phyloP scores from a whole-genome alignment of 2,888 invertebrate genomes.

The Philereme vetulata region DNA sequence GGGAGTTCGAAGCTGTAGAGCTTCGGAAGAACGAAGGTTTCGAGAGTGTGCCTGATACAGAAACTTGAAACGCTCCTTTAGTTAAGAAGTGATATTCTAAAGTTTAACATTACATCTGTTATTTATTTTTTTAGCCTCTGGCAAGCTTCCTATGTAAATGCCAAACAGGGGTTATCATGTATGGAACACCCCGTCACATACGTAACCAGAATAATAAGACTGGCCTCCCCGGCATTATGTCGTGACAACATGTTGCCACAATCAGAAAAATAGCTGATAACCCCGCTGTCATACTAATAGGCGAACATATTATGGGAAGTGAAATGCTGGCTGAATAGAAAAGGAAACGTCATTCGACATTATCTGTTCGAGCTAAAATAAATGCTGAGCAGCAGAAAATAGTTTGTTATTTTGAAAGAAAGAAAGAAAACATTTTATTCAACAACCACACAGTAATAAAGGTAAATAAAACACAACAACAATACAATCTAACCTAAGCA shows the following conservation, averaged over 20 bases:
- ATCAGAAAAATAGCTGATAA: slow-evolving; percentile 35
- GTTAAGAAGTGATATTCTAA: background rate
- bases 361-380: background rate
- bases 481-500: too few relatives aligned
- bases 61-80: too few relatives aligned
- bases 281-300: slow-evolving; percentile 32
- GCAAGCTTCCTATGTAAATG: slow-evolving; percentile 5
- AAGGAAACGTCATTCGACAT: slow-evolving; percentile 3
- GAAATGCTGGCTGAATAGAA: slow-evolving; percentile 10
- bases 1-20: too few relatives aligned
- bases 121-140: background rate
- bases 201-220: slow-evolving; percentile 35
- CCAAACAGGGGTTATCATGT: slow-evolving; percentile 11
- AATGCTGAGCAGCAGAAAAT: background rate
- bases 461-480: too few relatives aligned
- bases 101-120: too few relatives aligned
- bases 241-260: slow-evolving; percentile 29
- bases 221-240: slow-evolving; percentile 16
- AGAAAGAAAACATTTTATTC: too few relatives aligned
- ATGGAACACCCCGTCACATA: slow-evolving; percentile 30
- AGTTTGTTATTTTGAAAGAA: background rate
- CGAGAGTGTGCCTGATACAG: too few relatives aligned
- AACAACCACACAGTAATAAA: too few relatives aligned
- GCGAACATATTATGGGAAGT: slow-evolving; percentile 7
- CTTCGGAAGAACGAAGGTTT: too few relatives aligned